Conservation (phyloP, 2,888 invertebrate species). For the Caenorhabditis uteleia region DNA sequence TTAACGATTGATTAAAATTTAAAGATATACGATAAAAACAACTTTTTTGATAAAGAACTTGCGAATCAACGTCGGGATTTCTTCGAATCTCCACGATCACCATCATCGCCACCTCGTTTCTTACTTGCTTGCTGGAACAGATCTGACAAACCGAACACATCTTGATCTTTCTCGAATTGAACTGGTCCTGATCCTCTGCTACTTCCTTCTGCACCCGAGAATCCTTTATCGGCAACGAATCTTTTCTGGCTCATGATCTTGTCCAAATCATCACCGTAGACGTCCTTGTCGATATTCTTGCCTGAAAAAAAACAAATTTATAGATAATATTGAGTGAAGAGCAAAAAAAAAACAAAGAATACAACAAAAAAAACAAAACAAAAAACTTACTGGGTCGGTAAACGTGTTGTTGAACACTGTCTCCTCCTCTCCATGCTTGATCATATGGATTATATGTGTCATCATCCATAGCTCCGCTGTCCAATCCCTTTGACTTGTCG, state of each 20-base stretch:
- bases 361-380: too few species aligned
- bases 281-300: constrained; percentile 83
- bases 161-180: constrained; percentile 75
- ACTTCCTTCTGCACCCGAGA: constrained; percentile 79
- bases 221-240: constrained; percentile 96
- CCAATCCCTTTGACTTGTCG: constrained; percentile 84
- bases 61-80: constrained; percentile 33
- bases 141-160: constrained; percentile 97
- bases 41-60: too few species aligned
- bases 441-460: constrained; percentile 97
- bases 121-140: constrained; percentile 93
- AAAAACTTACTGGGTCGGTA: constrained; percentile 80
- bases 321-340: not conserved
- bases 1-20: too few species aligned
- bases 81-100: constrained; percentile 35
- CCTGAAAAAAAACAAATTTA: constrained; percentile 45
- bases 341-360: too few species aligned
- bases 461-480: constrained; percentile 87
- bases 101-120: constrained; percentile 40
- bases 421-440: constrained; percentile 93
- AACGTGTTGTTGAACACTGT: constrained; percentile 84
- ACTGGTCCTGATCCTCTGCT: constrained; percentile 86
- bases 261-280: constrained; percentile 88
- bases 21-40: too few species aligned
- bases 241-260: constrained; percentile 86